A percentile compares a stretch with the other conserved stretches of the same genome.
Evolutionary conservation across 2,888 invertebrate genomes (phyloP).

Genomic region (Papilio gigon): DNA sequence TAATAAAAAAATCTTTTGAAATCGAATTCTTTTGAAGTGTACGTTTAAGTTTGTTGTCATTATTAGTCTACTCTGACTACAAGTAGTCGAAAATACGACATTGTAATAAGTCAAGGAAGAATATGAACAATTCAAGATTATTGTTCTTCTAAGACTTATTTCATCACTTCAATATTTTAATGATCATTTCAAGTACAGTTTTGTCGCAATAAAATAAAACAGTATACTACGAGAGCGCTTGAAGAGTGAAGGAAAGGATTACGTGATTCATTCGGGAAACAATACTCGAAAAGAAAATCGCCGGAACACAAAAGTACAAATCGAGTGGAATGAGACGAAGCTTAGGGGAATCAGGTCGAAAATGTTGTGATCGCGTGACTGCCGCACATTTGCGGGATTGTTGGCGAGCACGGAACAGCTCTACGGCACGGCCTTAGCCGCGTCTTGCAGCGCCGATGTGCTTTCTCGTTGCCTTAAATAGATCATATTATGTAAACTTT

Average conservation of each 20-base stretch:
- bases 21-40: no score
- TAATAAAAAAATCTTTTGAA: no score
- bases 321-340: slow-evolving; percentile 44
- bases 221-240: background rate
- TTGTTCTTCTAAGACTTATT: no score
- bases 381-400: slow-evolving; percentile 44
- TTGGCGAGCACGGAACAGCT: slow-evolving; percentile 32
- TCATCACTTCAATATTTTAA: background rate
- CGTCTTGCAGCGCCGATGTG: no score
- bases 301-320: slow-evolving; percentile 49
- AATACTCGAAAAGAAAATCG: slow-evolving; percentile 47
- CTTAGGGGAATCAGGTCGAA: slow-evolving; percentile 48
- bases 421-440: no score
- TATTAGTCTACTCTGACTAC: no score
- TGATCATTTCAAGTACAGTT: background rate
- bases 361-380: slow-evolving; percentile 51
- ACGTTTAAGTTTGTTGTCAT: no score
- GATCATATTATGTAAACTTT: slow-evolving; percentile 17
- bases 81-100: no score
- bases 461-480: slow-evolving; percentile 18
- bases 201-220: background rate
- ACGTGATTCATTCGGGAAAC: slow-evolving; percentile 45
- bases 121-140: no score
- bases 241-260: slow-evolving; percentile 3
- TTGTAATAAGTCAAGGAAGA: no score